phyloP scores from a whole-genome alignment of 2,113 vertebrate genomes.

The Pangasianodon gigas region DNA sequence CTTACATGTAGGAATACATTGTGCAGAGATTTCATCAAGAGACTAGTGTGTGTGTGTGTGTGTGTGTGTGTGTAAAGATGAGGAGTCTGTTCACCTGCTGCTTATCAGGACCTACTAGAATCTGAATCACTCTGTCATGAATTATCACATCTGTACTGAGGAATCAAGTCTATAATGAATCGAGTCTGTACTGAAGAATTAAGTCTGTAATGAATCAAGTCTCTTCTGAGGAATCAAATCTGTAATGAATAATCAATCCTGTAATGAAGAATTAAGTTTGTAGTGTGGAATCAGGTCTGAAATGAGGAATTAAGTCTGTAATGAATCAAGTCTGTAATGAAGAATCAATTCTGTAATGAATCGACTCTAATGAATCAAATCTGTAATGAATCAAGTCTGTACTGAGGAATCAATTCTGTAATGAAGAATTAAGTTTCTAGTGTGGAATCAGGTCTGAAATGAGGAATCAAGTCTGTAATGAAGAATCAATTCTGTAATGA shows the following conservation, averaged over 20 bases:
- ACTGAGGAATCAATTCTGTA: background rate
- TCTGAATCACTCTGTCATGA: background rate
- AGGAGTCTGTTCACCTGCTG: background rate
- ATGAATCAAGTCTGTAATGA: background rate
- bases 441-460: no score
- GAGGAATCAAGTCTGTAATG: background rate
- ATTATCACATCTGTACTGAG: background rate
- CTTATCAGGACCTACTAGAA: background rate
- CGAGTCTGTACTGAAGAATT: background rate
- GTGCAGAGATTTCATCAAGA: conserved; percentile 2
- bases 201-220: background rate
- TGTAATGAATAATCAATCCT: background rate
- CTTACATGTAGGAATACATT: background rate
- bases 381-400: background rate
- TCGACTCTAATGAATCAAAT: background rate
- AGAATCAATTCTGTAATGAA: background rate
- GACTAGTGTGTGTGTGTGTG: background rate
- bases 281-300: background rate
- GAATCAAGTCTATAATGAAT: background rate
- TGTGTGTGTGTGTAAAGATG: background rate
- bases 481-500: no score
- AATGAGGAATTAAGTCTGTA: background rate
- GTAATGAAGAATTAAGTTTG: background rate
- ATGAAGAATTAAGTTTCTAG: background rate
- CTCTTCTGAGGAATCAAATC: background rate